Base-by-base conservation (phyloP, 2,113 vertebrate species). In the Amblyornis subalaris region DNA sequence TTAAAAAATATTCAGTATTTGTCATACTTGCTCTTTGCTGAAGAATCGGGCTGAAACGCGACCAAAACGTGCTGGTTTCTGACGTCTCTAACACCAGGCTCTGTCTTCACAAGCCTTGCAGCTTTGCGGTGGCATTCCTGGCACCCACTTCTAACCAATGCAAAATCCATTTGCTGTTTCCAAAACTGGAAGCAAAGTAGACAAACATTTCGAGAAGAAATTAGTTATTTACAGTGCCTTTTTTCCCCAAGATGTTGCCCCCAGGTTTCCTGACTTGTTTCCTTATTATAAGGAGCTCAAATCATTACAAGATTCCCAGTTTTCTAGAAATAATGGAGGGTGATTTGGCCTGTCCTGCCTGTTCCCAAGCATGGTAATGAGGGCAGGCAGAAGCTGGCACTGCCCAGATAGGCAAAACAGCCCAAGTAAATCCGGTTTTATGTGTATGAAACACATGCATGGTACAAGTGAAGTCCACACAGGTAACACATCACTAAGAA, bases 371-470 rank as follows among this genome's bases (percentile, higher is more conserved):
- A 19, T 0, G 1, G 54, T 69, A 53, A 24, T 3, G 2, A 58
- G 58, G 45, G 9, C 40, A 69, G 28, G 38, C 19, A 64, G 62
- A 58, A 62, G 25, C 9, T 79, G 67, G 15, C 24, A 24, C 50
- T 75, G 54, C 25, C n/a, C 60, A 25, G 13, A 21, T 7, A 3
- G 25, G 20, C 24, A 35, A 38, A 79, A 33, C 14, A 58, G 50
- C 47, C 71, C 51, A 29, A 65, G 29, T 8, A 45, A 54, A 81
- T 50, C 23, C 65, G 33, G 13, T 42, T 53, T 76, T 57, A 2
- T 23, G 14, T 44, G 7, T n/a, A 15, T 70, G 23, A 75, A 76
- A 62, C 23, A 28, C 0, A 0, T 16, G 11, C 26, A 3, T 13
- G 44, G 13, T 12, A 35, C 29, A 69, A 24, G 66, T 31, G 24